Evolutionary conservation across 2,888 invertebrate genomes (phyloP).

Genomic region (Opisthograptis luteolata): DNA sequence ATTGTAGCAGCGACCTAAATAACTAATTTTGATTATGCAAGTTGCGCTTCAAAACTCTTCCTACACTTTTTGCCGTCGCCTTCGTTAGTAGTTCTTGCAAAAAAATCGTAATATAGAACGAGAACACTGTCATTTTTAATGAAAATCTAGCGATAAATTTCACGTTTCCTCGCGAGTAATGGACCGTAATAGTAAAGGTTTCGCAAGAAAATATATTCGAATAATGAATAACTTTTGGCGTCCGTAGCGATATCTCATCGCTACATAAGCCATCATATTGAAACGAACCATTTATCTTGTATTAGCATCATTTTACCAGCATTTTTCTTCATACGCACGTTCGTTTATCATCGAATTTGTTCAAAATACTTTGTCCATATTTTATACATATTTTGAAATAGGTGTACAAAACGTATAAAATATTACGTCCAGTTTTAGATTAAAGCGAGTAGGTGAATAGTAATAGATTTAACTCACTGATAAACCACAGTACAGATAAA

Average conservation of each 20-base stretch:
- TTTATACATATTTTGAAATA: too few relatives aligned
- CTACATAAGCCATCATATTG: slow-evolving; percentile 40
- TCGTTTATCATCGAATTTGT: background rate
- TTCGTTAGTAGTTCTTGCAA: too few relatives aligned
- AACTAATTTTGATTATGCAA: too few relatives aligned
- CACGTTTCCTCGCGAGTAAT: slow-evolving; percentile 18
- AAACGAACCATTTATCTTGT: slow-evolving; percentile 45
- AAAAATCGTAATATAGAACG: slow-evolving; percentile 16
- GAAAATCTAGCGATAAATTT: slow-evolving; percentile 38
- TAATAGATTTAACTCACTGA: too few relatives aligned
- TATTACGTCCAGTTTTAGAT: too few relatives aligned
- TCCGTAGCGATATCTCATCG: slow-evolving; percentile 41
- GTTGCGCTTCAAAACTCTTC: too few relatives aligned
- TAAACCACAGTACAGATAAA: too few relatives aligned
- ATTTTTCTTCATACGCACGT: slow-evolving; percentile 16
- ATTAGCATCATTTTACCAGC: slow-evolving; percentile 37
- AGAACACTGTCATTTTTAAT: slow-evolving; percentile 29
- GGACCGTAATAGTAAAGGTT: slow-evolving; percentile 16
- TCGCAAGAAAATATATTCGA: slow-evolving; percentile 14
- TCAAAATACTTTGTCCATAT: background rate
- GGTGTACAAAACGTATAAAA: too few relatives aligned
- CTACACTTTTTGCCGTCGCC: too few relatives aligned
- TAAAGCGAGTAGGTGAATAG: too few relatives aligned
- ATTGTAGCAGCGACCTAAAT: too few relatives aligned
- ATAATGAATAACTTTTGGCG: slow-evolving; percentile 29